These are phyloP conservation scores for Galeopterus variegatus DNA, from an alignment of 2,113 vertebrate genomes.

Conservation along the genomic window DNA sequence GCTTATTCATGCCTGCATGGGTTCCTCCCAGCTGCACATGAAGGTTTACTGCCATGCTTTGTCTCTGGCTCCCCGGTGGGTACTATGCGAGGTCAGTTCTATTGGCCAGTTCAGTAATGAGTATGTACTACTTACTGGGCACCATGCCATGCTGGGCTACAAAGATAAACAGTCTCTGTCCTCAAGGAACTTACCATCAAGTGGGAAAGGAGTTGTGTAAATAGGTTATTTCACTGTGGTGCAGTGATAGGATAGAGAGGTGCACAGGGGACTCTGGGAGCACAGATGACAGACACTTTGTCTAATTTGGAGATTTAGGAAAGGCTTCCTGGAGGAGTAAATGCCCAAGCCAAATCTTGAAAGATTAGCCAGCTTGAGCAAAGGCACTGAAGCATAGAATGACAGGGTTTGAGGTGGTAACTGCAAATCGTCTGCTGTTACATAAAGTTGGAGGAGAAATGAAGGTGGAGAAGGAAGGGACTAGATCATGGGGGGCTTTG, in stretches of 20 bases:
- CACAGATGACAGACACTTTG: neutral
- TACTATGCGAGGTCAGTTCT: neutral
- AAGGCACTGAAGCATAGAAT: neutral
- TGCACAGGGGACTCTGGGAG: neutral
- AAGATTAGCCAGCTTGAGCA: neutral
- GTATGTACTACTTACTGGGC: neutral
- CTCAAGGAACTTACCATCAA: neutral
- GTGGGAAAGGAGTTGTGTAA: neutral
- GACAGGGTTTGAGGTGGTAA: neutral
- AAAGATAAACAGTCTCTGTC: slow-evolving; percentile 1
- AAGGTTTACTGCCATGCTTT: neutral
- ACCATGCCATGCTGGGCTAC: neutral
- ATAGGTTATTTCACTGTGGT: neutral
- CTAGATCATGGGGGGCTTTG: neutral
- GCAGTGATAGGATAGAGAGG: neutral
- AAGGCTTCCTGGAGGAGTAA: neutral
- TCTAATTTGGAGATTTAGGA: neutral
- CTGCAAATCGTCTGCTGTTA: neutral
- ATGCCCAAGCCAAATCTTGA: neutral
- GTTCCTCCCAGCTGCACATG: neutral
- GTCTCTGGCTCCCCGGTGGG: neutral
- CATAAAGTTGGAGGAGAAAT: neutral
- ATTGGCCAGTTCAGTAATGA: neutral
- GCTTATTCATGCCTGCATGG: neutral
- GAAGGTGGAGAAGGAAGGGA: neutral